Evolutionary conservation across 1,140 invertebrate genomes (phyloP).

Genomic region (Aplysia californica): DNA sequence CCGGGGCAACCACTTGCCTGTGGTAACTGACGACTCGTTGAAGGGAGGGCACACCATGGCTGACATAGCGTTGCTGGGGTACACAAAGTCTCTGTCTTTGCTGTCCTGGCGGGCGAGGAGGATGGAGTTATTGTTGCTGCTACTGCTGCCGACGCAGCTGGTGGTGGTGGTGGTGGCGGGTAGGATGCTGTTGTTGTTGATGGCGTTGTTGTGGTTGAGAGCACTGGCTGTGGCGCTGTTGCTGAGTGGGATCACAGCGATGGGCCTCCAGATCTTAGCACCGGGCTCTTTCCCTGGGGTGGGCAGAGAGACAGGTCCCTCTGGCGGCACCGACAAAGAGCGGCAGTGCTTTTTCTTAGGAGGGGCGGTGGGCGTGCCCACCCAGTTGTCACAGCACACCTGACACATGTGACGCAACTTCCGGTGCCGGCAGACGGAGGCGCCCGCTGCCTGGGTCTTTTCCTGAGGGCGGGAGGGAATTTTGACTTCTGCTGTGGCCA

Average conservation of each 20-base stretch:
- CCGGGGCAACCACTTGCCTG: slow-evolving; percentile 30
- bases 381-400: slow-evolving; percentile 40
- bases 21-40: no score
- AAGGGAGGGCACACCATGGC: no score
- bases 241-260: slow-evolving; percentile 38
- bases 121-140: no score
- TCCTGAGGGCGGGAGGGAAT: neutral
- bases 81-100: no score
- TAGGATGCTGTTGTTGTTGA: slow-evolving; percentile 7
- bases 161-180: neutral
- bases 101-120: no score
- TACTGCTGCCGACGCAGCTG: neutral
- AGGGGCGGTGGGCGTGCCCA: slow-evolving; percentile 36
- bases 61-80: no score
- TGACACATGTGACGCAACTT: neutral
- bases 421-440: slow-evolving; percentile 14
- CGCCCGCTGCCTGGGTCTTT: neutral
- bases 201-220: slow-evolving; percentile 2
- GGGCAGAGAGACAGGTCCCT: slow-evolving; percentile 32
- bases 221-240: no score
- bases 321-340: slow-evolving; percentile 49
- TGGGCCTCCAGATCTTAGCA: slow-evolving; percentile 47
- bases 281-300: slow-evolving; percentile 40
- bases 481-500: neutral
- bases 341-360: slow-evolving; percentile 62